These are phyloP conservation scores for Odontocerum albicorne DNA, from an alignment of 2,888 invertebrate species.

Conservation along the genomic window DNA sequence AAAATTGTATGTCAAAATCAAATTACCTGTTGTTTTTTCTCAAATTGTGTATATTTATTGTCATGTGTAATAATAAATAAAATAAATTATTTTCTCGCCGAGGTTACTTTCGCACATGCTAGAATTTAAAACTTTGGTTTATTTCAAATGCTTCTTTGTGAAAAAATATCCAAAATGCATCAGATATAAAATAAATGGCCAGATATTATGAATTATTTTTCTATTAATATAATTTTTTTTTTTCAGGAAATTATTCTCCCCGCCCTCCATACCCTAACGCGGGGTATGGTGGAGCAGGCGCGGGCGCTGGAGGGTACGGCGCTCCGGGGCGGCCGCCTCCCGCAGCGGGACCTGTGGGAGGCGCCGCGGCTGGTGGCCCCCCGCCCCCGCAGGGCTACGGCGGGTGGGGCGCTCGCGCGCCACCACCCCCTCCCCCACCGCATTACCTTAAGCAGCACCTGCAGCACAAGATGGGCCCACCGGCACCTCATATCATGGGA, in stretches of 20 bases:
- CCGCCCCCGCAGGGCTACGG: conserved; percentile 38
- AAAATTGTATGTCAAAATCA: too few species aligned
- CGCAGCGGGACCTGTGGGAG: conserved; percentile 48
- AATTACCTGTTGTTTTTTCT: too few species aligned
- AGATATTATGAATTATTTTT: too few species aligned
- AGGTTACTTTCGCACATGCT: too few species aligned
- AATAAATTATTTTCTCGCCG: too few species aligned
- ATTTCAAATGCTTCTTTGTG: too few species aligned
- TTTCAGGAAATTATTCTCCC: conserved; percentile 47
- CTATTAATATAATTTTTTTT: too few species aligned
- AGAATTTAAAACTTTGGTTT: too few species aligned
- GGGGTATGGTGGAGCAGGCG: conserved; percentile 59
- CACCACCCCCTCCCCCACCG: conserved; percentile 37
- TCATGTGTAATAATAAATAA: too few species aligned
- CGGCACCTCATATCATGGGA: conserved; percentile 52
- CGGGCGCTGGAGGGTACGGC: conserved; percentile 51
- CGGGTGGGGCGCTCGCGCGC: conserved; percentile 45
- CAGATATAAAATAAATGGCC: too few species aligned
- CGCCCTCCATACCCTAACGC: conserved; percentile 59
- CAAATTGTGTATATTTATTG: too few species aligned
- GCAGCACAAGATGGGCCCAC: conserved; percentile 57
- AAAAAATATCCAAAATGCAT: too few species aligned
- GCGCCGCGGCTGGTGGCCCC: conserved; percentile 52
- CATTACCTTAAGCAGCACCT: conserved; percentile 43
- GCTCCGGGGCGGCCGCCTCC: conserved; percentile 32